Percentiles rank a stretch among this genome's conserved stretches.
These are phyloP conservation scores for Thalpophila matura DNA, from an alignment of 2,888 invertebrate genomes.

Conservation along the genomic window DNA sequence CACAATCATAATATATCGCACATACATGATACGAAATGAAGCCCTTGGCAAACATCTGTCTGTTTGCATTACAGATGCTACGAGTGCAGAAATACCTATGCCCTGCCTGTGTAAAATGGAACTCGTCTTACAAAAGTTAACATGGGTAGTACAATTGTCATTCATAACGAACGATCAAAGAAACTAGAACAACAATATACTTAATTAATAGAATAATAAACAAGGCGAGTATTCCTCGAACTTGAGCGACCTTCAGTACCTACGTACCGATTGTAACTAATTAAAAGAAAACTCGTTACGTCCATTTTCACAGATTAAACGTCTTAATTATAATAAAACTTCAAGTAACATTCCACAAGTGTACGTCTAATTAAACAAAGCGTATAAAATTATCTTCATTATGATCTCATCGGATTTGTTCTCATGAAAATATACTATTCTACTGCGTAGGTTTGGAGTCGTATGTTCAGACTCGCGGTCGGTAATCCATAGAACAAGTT, in stretches of 20 bases:
- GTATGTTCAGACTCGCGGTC: slow-evolving; percentile 17
- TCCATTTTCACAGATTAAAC: slow-evolving; percentile 38
- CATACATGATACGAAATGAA: slow-evolving; percentile 20
- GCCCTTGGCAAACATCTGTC: not conserved
- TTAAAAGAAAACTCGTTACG: not conserved
- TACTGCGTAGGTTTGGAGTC: slow-evolving; percentile 31
- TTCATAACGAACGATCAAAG: not conserved
- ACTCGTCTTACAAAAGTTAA: not conserved
- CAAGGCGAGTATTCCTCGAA: slow-evolving; percentile 4
- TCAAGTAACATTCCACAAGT: slow-evolving; percentile 43
- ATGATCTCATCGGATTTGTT: slow-evolving; percentile 63
- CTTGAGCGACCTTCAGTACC: slow-evolving; percentile 37
- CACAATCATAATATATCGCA: slow-evolving; percentile 15
- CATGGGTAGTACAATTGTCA: not conserved
- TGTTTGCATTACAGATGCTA: not conserved
- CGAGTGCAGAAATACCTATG: not conserved
- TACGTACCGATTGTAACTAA: not conserved
- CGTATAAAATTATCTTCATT: slow-evolving; percentile 60
- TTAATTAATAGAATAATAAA: slow-evolving; percentile 23
- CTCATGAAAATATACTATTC: slow-evolving; percentile 43
- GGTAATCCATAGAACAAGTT: slow-evolving; percentile 19
- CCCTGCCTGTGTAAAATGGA: not conserved
- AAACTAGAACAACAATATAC: slow-evolving; percentile 6
- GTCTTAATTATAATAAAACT: slow-evolving; percentile 51
- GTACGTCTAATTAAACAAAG: slow-evolving; percentile 48